A percentile compares a stretch with the other conserved stretches of the same genome.
These are phyloP conservation scores for Drosophila repleta DNA, from an alignment of 1,140 invertebrate species.

Conservation along the genomic window DNA sequence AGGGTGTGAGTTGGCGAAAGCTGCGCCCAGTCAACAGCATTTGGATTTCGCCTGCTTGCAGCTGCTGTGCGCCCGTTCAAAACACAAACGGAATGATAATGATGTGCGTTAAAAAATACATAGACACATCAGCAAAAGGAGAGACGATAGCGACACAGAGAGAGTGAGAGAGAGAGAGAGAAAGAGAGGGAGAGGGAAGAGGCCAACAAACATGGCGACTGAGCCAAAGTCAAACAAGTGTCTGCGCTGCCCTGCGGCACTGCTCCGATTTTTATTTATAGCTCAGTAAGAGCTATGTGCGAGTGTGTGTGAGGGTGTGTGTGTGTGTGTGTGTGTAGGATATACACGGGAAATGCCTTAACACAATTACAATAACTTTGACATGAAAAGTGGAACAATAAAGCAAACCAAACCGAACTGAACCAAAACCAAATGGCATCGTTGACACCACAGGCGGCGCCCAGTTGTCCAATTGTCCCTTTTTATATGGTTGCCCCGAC, in stretches of 20 bases:
- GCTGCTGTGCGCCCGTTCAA: constrained; percentile 73
- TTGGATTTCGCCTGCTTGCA: constrained; percentile 39
- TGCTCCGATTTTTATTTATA: constrained; percentile 71
- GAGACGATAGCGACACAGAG: constrained; percentile 3
- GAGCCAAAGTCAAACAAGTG: constrained; percentile 75
- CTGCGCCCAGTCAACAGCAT: constrained; percentile 33
- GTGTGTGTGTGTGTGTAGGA: constrained; percentile 48
- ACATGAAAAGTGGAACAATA: constrained; percentile 82
- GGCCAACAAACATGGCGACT: constrained; percentile 48
- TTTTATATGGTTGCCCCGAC: neutral
- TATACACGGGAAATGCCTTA: constrained; percentile 81
- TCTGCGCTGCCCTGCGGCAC: constrained; percentile 19
- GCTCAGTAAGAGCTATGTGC: constrained; percentile 20
- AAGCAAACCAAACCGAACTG: constrained; percentile 66
- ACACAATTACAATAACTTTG: constrained; percentile 82
- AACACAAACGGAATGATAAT: constrained; percentile 82
- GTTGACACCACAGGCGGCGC: constrained; percentile 67
- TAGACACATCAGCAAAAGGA: constrained; percentile 27
- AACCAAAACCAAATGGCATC: constrained; percentile 42
- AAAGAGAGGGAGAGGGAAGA: neutral
- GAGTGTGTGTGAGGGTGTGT: constrained; percentile 17
- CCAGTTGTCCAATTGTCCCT: constrained; percentile 44
- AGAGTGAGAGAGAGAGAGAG: neutral
- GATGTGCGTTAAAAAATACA: constrained; percentile 76
- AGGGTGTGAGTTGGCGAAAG: neutral